phyloP scores from a whole-genome alignment of 2,113 vertebrate species.

The Noturus placidus region DNA sequence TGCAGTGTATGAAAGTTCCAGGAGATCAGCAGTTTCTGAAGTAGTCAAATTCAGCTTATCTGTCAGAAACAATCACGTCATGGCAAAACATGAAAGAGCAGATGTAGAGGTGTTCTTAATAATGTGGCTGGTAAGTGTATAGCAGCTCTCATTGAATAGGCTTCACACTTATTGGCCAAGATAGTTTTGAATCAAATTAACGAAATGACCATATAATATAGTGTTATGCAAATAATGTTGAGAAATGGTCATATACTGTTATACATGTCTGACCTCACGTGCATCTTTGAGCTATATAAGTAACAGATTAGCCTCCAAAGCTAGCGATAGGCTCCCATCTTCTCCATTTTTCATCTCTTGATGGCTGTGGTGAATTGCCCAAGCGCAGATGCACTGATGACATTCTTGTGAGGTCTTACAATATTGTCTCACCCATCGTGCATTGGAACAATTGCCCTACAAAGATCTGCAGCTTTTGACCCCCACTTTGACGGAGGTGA shows the following conservation, averaged over 20 bases:
- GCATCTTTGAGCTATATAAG: background rate
- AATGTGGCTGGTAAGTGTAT: background rate
- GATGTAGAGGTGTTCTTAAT: background rate
- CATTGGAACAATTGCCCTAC: too few relatives aligned
- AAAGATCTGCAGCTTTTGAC: background rate
- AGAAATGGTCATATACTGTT: background rate
- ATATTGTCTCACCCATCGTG: too few relatives aligned
- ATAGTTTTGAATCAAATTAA: background rate
- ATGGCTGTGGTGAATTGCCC: too few relatives aligned
- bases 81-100: background rate
- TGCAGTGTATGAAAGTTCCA: background rate
- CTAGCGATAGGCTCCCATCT: too few relatives aligned
- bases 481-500: background rate
- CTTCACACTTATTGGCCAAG: background rate
- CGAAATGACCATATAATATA: background rate
- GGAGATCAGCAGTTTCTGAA: background rate
- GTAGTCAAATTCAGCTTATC: background rate
- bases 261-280: background rate
- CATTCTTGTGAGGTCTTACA: too few relatives aligned
- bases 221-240: background rate
- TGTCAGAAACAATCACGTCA: background rate
- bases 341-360: too few relatives aligned
- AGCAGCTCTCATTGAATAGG: background rate
- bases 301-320: background rate
- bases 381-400: too few relatives aligned